Conservation (phyloP, 2,888 invertebrate species). For the Colletes collaris region DNA sequence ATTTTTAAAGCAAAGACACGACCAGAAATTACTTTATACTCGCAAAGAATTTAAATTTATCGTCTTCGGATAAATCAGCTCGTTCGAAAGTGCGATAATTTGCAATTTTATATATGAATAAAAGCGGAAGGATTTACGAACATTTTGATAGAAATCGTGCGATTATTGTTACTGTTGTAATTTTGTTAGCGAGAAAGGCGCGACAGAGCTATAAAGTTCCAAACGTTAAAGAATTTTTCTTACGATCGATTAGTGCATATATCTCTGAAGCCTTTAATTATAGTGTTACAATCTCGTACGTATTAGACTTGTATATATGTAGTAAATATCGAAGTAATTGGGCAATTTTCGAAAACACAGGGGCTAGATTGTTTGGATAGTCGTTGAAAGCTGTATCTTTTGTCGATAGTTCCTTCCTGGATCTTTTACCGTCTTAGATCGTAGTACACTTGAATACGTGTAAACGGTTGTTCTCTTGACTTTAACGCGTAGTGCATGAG, state of each 20-base stretch:
- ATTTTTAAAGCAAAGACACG: too few species aligned
- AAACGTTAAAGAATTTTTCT: neutral
- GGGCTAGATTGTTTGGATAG: constrained; percentile 58
- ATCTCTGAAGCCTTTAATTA: constrained; percentile 2
- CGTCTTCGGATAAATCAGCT: neutral
- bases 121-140: neutral
- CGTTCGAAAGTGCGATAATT: constrained; percentile 1
- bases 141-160: constrained; percentile 6
- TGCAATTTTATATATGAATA: neutral
- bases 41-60: constrained; percentile 5
- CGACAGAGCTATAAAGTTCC: constrained; percentile 7
- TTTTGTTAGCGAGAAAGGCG: constrained; percentile 3
- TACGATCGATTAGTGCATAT: neutral
- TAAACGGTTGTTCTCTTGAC: constrained; percentile 16
- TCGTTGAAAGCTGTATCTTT: constrained; percentile 13
- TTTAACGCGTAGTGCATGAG: constrained; percentile 38
- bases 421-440: constrained; percentile 27
- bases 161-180: constrained; percentile 24
- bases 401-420: constrained; percentile 18
- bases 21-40: constrained; percentile 2
- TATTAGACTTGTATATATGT: constrained; percentile 50
- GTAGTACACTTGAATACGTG: constrained; percentile 14
- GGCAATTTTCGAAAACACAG: constrained; percentile 47
- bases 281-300: constrained; percentile 6
- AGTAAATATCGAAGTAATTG: constrained; percentile 6